Conservation (phyloP, 2,888 invertebrate genomes). For the Cryptocephalus moraei region DNA sequence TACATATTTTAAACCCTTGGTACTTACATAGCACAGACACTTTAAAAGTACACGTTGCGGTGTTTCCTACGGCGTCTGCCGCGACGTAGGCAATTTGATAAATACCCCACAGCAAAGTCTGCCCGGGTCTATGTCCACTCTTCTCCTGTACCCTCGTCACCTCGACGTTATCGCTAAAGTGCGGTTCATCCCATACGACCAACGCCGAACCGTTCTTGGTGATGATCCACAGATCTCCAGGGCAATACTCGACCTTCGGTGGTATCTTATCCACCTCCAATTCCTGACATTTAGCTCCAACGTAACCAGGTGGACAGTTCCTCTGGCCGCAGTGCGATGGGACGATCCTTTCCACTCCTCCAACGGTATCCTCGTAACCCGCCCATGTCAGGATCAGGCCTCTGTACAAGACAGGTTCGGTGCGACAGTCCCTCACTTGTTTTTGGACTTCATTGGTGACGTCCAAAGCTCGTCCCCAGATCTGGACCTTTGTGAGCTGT, state of each 20-base stretch:
- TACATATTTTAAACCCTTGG: too few species aligned
- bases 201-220: slow-evolving; percentile 85
- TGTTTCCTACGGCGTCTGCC: slow-evolving; percentile 83
- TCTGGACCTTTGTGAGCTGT: slow-evolving; percentile 84
- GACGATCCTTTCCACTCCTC: slow-evolving; percentile 83
- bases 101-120: slow-evolving; percentile 82
- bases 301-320: slow-evolving; percentile 79
- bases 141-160: slow-evolving; percentile 70
- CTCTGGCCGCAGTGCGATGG: slow-evolving; percentile 88
- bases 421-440: slow-evolving; percentile 86
- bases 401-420: slow-evolving; percentile 81
- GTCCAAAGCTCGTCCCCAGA: slow-evolving; percentile 87
- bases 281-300: slow-evolving; percentile 76
- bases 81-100: slow-evolving; percentile 91
- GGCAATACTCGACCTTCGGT: slow-evolving; percentile 81
- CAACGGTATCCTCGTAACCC: slow-evolving; percentile 80
- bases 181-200: slow-evolving; percentile 87
- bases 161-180: slow-evolving; percentile 82
- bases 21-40: slow-evolving; percentile 77
- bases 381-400: slow-evolving; percentile 85
- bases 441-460: slow-evolving; percentile 88
- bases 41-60: slow-evolving; percentile 84
- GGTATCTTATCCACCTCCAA: slow-evolving; percentile 49
- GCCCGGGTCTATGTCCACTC: slow-evolving; percentile 78
- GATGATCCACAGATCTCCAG: slow-evolving; percentile 89